Conservation (phyloP, 53 echinoderm and acorn worm genomes). For the Paracentrotus lividus region DNA sequence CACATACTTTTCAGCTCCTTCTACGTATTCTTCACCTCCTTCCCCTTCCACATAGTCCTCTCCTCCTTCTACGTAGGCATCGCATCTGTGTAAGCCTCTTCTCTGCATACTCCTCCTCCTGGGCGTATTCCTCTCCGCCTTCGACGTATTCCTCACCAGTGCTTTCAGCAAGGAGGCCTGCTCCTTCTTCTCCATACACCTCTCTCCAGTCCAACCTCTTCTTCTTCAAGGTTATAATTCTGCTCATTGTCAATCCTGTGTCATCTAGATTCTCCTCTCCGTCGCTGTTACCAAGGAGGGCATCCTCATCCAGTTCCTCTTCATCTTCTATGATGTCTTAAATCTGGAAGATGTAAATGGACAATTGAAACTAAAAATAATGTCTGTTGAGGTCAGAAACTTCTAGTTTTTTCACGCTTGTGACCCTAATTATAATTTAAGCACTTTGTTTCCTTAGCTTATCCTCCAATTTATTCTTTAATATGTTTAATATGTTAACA, state of each 20-base stretch:
- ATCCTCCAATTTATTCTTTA: no score
- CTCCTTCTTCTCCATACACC: constrained; percentile 24
- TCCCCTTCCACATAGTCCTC: constrained; percentile 35
- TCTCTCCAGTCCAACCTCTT: constrained; percentile 1
- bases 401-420: no score
- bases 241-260: constrained; percentile 6
- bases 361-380: no score
- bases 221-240: not conserved
- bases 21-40: constrained; percentile 6
- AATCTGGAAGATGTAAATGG: constrained; percentile 24
- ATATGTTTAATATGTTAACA: no score
- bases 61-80: not conserved
- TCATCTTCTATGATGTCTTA: constrained; percentile 68
- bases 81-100: constrained; percentile 38
- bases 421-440: no score
- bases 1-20: constrained; percentile 25
- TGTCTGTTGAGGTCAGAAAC: no score
- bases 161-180: not conserved
- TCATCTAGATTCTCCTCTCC: constrained; percentile 77
- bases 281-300: constrained; percentile 90
- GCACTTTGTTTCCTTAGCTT: no score
- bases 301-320: constrained; percentile 96
- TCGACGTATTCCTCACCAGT: constrained; percentile 25
- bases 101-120: constrained; percentile 13
- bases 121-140: not conserved